Evolutionary conservation across 1,140 invertebrate species (phyloP), one percentile per base, ranked within the genome.

Genomic region (Eumeta japonica): DNA sequence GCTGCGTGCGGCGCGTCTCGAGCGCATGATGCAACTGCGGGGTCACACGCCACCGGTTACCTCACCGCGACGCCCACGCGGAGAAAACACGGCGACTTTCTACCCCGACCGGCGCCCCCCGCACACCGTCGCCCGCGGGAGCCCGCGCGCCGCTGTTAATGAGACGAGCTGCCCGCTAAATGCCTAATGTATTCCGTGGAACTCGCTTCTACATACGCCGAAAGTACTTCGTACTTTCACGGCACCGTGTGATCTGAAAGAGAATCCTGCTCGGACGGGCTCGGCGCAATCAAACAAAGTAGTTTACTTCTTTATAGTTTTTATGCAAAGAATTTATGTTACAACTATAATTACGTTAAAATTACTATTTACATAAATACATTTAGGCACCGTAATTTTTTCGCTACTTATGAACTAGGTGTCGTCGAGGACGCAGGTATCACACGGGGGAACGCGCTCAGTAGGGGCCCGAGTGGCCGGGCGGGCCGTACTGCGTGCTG

Each of bases 341-440:
- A 71, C 64, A 71, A 62, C 70, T 74, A 74, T 43, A 63, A 67
- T 72, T 72, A 61, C 56, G 67, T 74, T 74, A 74, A 74, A 74
- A 72, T 74, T 72, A 74, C 70, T 74, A 72, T 74, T 74, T 74
- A 74, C 70, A 74, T 74, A 74, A 74, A 74, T 74, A 74, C 70
- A 74, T 74, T 74, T 72, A 74, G 70, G 70, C 70, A 74, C 70
- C 70, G 70, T 72, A 73, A 68, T 70, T 74, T 74, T 74, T 74
- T 72, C 59, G 27, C 62, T 62, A 72, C 71, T 65, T 74, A 70
- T 70, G 41, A 46, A 61, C 62, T 68, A 71, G 46, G 37, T 59
- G 51, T 67, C 66, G 68, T 65, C 62, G 65, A 62, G 65, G 51
- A 55, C 62, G 58, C 64, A 62, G 62, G 57, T 74, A 74, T 74